Conservation (phyloP, 2,797 vertebrate species). For the Atherinosoma microstoma region DNA sequence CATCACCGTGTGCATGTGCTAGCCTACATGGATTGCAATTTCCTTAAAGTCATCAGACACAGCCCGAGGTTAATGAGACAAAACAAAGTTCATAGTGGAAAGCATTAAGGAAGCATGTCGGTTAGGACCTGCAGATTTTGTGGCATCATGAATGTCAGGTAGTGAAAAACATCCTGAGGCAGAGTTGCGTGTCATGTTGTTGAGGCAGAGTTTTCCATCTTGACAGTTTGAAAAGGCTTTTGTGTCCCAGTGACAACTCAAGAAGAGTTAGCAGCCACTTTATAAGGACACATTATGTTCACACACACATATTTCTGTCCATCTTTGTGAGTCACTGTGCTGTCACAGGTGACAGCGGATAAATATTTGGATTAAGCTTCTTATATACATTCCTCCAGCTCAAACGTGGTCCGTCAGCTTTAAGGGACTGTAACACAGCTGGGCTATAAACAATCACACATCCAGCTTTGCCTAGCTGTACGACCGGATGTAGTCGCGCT, state of each 20-base stretch:
- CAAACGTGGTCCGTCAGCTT: constrained; percentile 13
- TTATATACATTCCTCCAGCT: constrained; percentile 31
- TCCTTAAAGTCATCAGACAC: constrained; percentile 28
- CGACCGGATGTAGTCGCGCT: constrained; percentile 12
- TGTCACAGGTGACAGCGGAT: constrained; percentile 66
- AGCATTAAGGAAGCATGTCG: constrained; percentile 9
- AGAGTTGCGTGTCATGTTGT: constrained; percentile 13
- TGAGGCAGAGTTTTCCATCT: constrained; percentile 18
- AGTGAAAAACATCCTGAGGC: constrained; percentile 15
- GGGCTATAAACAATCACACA: not conserved
- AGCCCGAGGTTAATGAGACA: constrained; percentile 39
- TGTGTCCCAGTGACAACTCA: constrained; percentile 45
- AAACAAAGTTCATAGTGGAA: constrained; percentile 15
- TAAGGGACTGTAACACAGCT: constrained; percentile 16
- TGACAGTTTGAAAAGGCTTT: constrained; percentile 61
- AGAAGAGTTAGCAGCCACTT: constrained; percentile 38
- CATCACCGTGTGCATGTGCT: constrained; percentile 3
- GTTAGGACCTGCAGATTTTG: constrained; percentile 7
- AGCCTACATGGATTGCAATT: constrained; percentile 23
- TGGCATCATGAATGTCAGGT: constrained; percentile 33
- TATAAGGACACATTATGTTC: constrained; percentile 45
- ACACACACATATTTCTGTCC: constrained; percentile 17
- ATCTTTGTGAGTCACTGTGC: constrained; percentile 33
- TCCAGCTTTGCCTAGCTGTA: not conserved
- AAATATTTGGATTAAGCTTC: constrained; percentile 63